Base-by-base conservation (phyloP, 2,888 invertebrate genomes). In the Stenotaenia linearis region DNA sequence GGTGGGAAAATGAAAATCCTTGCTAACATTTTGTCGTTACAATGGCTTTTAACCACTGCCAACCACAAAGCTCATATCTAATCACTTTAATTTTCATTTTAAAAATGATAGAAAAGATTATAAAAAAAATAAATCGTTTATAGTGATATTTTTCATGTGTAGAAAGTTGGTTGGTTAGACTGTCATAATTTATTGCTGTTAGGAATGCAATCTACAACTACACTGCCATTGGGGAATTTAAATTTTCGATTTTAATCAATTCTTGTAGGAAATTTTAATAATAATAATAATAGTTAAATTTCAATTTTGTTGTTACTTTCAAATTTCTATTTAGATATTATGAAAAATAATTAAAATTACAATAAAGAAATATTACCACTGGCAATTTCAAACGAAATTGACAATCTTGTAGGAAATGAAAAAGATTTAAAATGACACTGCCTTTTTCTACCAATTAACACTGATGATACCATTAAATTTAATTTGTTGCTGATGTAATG, bases 91-190 rank as follows among this genome's bases (percentile, higher is more conserved):
- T 28, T 69, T 69, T 69, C 23, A 69, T 69, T 25, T 45, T 45
- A 45, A 45, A 12, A 45, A 18, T 45, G 4, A n/a, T 9, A 45
- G 12, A 32, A 32, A 32, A 32, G 9, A 32, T 9, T 9, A 32
- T 6, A 32, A 32, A 32, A 18, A 50, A 50, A 50, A 9, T n/a
- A 15, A 50, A 18, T 50, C 21, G 50, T 69, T 69, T 45, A 25
- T 69, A 69, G 69, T 28, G 18, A 50, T 50, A 28, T 69, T 69
- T 69, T 69, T 28, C 69, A 28, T 69, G 69, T 69, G 69, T 69
- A 69, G 69, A 28, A 69, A 69, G 69, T 69, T 69, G 69, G 69
- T 69, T 69, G 69, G 69, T 69, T 69, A 69, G 69, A 69, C n/a
- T 69, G 69, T 69, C 23, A 69, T 69, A 69, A 25, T 69, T 69